A percentile compares a stretch with the other conserved stretches of the same genome.
phyloP scores from a whole-genome alignment of 2,888 invertebrate species.

The Homarus gammarus region DNA sequence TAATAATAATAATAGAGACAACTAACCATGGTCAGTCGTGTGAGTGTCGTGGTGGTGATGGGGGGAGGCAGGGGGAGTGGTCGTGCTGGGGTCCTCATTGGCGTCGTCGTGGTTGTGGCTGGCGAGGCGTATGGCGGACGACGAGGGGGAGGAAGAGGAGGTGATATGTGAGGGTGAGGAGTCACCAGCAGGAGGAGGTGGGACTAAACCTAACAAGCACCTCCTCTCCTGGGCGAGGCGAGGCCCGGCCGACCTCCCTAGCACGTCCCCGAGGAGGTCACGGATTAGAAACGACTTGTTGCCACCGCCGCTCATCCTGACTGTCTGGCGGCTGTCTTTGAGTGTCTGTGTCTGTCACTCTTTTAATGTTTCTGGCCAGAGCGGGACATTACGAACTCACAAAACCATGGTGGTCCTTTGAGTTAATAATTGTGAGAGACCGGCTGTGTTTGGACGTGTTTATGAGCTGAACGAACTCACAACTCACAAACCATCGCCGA shows the following conservation, averaged over 20 bases:
- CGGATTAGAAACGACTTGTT: constrained; percentile 70
- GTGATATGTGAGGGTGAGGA: constrained; percentile 6
- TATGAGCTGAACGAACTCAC: no score
- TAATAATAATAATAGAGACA: not conserved
- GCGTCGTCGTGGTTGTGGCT: not conserved
- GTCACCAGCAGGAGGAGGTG: not conserved
- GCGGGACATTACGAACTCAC: no score
- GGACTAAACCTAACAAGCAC: no score
- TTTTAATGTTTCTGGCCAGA: no score
- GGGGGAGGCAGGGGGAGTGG: constrained; percentile 2
- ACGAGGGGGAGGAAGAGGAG: not conserved
- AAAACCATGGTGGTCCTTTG: no score
- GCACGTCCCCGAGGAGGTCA: constrained; percentile 69
- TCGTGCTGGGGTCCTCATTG: not conserved
- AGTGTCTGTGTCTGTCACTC: not conserved
- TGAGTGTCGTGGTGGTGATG: not conserved
- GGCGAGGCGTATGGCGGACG: not conserved
- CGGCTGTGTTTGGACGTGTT: no score
- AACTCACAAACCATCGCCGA: no score
- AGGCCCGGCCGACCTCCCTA: constrained; percentile 20
- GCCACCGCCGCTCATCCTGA: not conserved
- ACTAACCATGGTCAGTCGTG: no score
- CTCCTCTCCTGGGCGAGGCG: constrained; percentile 7
- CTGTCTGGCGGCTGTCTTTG: not conserved
- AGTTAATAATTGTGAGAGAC: no score